Evolutionary conservation across 2,113 vertebrate species (phyloP).

Genomic region (Rhinolophus sinicus): DNA sequence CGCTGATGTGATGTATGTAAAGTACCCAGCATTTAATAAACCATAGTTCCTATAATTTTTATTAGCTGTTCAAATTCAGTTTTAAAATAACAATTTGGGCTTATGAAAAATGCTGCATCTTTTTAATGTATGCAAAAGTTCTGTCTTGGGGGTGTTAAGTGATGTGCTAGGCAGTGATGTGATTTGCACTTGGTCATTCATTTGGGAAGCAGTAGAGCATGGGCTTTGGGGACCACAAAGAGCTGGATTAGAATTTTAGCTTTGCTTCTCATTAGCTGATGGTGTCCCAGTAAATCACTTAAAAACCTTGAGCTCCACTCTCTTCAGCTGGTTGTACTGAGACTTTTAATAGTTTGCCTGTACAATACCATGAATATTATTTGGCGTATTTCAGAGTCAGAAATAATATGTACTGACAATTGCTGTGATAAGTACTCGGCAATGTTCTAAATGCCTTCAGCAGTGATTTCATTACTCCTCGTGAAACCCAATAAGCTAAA

Average conservation of each 20-base stretch:
- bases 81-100: neutral
- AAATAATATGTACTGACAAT: neutral
- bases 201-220: neutral
- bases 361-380: neutral
- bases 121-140: constrained; percentile 16
- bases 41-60: neutral
- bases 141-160: neutral
- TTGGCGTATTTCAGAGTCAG: neutral
- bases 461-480: neutral
- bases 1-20: neutral
- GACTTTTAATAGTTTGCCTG: neutral
- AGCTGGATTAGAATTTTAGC: neutral
- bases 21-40: neutral
- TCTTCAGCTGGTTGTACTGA: neutral
- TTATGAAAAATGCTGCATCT: neutral
- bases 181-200: neutral
- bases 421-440: neutral
- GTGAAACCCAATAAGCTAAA: neutral
- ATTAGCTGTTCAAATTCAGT: constrained; percentile 15
- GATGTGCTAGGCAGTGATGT: neutral
- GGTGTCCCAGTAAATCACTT: neutral
- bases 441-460: neutral
- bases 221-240: neutral
- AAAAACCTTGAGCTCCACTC: neutral
- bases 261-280: neutral